phyloP scores from a whole-genome alignment of 2,113 vertebrate genomes.

The Zingel zingel region DNA sequence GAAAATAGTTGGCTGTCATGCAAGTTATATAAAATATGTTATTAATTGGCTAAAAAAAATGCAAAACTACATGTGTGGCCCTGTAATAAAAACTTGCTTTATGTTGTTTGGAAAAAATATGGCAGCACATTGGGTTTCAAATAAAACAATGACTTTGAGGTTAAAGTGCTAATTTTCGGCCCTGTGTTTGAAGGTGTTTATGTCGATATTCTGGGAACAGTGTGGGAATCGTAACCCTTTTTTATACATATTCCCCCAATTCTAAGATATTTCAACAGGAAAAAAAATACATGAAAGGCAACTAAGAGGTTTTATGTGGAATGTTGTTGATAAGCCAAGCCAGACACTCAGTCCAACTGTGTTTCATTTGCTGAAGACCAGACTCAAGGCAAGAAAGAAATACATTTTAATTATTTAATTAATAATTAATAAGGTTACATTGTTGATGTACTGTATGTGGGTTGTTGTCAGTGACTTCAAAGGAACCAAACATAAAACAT shows the following conservation, averaged over 20 bases:
- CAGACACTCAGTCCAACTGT: conserved; percentile 10
- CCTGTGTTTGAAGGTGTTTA: conserved; percentile 14
- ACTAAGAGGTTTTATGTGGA: conserved; percentile 4
- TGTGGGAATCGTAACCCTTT: background rate
- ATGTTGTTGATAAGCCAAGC: conserved; percentile 22
- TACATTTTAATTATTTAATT: too few relatives aligned
- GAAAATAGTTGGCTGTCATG: conserved; percentile 4
- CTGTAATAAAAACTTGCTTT: conserved; percentile 14
- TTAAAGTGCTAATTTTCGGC: background rate
- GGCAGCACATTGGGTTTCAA: background rate
- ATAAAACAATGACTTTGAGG: background rate
- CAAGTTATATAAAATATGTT: conserved; percentile 1
- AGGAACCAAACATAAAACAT: background rate
- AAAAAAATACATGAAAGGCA: background rate
- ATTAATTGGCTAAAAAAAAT: conserved; percentile 14
- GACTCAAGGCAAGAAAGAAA: too few relatives aligned
- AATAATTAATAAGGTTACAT: background rate
- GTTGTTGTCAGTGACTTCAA: background rate
- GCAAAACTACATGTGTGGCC: conserved; percentile 30
- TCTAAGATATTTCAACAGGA: background rate
- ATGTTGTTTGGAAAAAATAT: conserved; percentile 1
- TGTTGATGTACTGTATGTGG: background rate
- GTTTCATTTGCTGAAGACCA: conserved; percentile 23
- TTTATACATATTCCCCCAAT: background rate
- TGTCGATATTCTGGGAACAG: background rate